A percentile compares a stretch with the other conserved stretches of the same genome.
Evolutionary conservation across 1,140 invertebrate species (phyloP).

Genomic region (Nasonia vitripennis): DNA sequence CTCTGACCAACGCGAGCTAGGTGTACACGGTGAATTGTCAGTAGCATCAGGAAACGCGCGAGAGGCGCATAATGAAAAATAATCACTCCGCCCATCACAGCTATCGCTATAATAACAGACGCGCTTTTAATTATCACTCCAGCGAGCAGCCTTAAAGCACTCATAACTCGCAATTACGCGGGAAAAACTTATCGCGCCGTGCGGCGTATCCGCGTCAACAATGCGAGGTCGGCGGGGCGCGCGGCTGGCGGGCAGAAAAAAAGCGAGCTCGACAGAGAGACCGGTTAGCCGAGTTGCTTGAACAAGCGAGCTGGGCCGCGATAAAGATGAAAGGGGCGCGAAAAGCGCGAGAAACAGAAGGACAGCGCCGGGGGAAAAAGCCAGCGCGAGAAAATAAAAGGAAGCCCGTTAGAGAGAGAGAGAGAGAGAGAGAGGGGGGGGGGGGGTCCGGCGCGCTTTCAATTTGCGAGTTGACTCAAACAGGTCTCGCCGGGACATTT

Average conservation of each 20-base stretch:
- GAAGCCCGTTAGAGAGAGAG: neutral
- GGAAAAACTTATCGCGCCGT: neutral
- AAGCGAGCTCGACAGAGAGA: conserved; percentile 7
- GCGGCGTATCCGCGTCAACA: conserved; percentile 33
- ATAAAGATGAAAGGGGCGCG: conserved; percentile 25
- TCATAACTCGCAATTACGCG: neutral
- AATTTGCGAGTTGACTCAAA: conserved; percentile 65
- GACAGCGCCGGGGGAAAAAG: neutral
- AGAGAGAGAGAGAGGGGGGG: too few species aligned
- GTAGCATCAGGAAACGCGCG: too few species aligned
- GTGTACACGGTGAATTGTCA: too few species aligned
- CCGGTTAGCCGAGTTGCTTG: neutral
- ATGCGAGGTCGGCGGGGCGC: conserved; percentile 31
- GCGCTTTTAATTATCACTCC: neutral
- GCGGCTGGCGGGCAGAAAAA: neutral
- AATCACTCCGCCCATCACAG: too few species aligned
- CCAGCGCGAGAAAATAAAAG: conserved; percentile 7
- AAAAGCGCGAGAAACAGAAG: neutral
- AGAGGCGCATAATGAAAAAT: too few species aligned
- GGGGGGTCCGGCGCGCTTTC: conserved; percentile 56
- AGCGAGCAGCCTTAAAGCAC: neutral
- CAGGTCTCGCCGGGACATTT: conserved; percentile 60
- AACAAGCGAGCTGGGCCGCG: conserved; percentile 8
- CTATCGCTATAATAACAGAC: too few species aligned
- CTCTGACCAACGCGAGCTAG: too few species aligned